Evolutionary conservation across 2,888 invertebrate genomes (phyloP), one percentile per base, ranked within the genome.

Genomic region (Drosophila anomalata): DNA sequence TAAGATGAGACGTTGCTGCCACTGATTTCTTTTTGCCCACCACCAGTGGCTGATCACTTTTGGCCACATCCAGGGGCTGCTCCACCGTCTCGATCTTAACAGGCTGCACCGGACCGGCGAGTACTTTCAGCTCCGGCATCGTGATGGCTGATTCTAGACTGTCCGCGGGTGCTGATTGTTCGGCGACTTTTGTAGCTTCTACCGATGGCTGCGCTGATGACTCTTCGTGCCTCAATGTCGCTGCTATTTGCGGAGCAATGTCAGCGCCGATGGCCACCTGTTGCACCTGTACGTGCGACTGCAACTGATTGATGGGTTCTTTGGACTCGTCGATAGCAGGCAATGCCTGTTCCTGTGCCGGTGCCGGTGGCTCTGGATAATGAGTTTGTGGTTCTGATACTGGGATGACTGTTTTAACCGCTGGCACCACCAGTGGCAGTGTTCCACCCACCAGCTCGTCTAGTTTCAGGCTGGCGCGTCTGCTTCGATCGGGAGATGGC

Each of bases 101-200:
- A 53, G 89, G 83, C 73, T 90, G 89, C 67, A 88, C 88, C 33
- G 90, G 90, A 6, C 84, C 86, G 51, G 87, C 61, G n/a, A 82
- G 67, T 73, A 89, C 77, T 83, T 90, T 79, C 77, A 86, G 75
- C 83, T 90, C 90, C 66, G 90, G 90, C 90, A 90, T 90, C 60
- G 44, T 55, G 60, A 52, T 4, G 8, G 41, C 22, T 22, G 20
- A 20, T 24, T 11, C 72, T 73, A 80, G 73, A 85, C 88, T 85
- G 80, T 76, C 60, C 54, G 55, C 58, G 26, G 65, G 17, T 52
- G 65, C 67, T 62, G 71, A 67, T 62, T 74, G 73, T 68, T 73
- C 86, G 67, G 71, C 68, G 75, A 73, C 83, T 84, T 84, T 84
- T 84, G 84, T 84, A 85, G 85, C 73, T 54, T 48, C 60, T 39